Percentiles rank a stretch among this genome's conserved stretches.
Evolutionary conservation across 2,888 invertebrate species (phyloP).

Genomic region (Lycia hirtaria): DNA sequence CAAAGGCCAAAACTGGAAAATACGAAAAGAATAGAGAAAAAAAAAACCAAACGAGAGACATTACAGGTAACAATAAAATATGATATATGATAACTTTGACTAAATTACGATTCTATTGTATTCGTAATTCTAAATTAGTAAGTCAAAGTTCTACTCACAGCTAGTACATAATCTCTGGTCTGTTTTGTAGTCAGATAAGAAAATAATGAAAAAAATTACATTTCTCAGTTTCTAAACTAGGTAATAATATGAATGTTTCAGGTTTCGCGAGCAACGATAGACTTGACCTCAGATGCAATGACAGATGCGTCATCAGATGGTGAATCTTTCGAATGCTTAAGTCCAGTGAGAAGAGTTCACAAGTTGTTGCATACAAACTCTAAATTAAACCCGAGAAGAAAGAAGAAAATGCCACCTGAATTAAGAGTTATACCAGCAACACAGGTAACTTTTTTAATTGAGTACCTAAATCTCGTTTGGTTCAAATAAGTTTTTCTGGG

Average conservation of each 20-base stretch:
- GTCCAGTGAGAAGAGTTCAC: conserved; percentile 75
- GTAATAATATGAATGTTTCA: conserved; percentile 48
- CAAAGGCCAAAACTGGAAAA: conserved; percentile 73
- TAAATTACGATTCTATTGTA: too few relatives aligned
- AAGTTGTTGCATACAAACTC: conserved; percentile 69
- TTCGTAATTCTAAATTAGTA: too few relatives aligned
- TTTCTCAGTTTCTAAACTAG: background rate
- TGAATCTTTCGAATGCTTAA: conserved; percentile 79
- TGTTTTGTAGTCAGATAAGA: too few relatives aligned
- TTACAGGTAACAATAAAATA: conserved; percentile 78
- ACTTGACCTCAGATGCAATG: conserved; percentile 88
- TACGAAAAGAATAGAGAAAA: conserved; percentile 73
- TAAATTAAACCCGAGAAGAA: conserved; percentile 72
- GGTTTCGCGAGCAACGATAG: conserved; percentile 86
- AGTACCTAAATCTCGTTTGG: too few relatives aligned
- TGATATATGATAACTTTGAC: too few relatives aligned
- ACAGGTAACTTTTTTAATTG: conserved; percentile 54
- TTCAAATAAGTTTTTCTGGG: too few relatives aligned
- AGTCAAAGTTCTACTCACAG: too few relatives aligned
- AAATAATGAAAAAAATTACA: too few relatives aligned
- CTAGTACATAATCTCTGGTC: too few relatives aligned
- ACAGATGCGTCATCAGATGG: conserved; percentile 88
- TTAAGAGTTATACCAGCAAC: conserved; percentile 78
- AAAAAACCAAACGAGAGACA: conserved; percentile 82
- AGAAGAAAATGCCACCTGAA: conserved; percentile 84